phyloP scores from a whole-genome alignment of 1,140 invertebrate species.

The Ceratosolen solmsi region DNA sequence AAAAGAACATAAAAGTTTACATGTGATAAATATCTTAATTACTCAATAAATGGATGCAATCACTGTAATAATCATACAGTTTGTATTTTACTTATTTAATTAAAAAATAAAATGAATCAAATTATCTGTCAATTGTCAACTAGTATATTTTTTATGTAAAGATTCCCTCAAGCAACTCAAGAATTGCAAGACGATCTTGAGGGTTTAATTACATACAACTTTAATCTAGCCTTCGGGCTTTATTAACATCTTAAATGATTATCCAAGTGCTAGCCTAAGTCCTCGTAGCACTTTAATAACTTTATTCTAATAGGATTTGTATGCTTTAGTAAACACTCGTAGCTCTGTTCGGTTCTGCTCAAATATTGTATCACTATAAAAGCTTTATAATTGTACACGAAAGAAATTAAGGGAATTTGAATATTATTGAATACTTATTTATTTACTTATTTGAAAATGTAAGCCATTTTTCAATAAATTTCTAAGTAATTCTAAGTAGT shows the following conservation, averaged over 20 bases:
- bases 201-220: conserved; percentile 33
- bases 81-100: not conserved
- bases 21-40: not conserved
- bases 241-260: conserved; percentile 31
- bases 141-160: not conserved
- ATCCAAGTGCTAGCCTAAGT: conserved; percentile 19
- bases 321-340: conserved; percentile 31
- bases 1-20: not conserved
- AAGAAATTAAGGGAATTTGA: too few species aligned
- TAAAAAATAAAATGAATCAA: not conserved
- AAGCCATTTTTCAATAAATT: too few species aligned
- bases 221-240: conserved; percentile 15
- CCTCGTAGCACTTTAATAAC: conserved; percentile 36
- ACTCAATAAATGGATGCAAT: not conserved
- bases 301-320: conserved; percentile 39
- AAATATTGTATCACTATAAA: too few species aligned
- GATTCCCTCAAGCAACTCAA: not conserved
- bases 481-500: too few species aligned
- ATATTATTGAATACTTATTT: too few species aligned
- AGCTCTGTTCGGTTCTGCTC: too few species aligned
- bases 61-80: not conserved
- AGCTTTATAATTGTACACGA: too few species aligned
- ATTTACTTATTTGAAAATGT: too few species aligned
- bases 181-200: conserved; percentile 32
- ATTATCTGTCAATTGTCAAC: not conserved